phyloP scores from a whole-genome alignment of 2,113 vertebrate species.

The Promerops cafer region DNA sequence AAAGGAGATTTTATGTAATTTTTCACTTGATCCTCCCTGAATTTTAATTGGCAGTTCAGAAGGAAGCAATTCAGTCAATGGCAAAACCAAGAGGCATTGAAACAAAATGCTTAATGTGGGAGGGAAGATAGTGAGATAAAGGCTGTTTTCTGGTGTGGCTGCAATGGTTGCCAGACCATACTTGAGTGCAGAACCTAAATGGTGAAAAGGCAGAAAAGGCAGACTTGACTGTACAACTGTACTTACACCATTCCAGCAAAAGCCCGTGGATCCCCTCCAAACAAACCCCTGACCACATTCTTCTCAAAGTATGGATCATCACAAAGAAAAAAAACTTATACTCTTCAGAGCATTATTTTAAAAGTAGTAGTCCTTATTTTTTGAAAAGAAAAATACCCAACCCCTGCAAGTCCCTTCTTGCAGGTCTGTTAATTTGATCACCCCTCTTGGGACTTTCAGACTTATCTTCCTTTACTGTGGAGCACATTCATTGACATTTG shows the following conservation, averaged over 20 bases:
- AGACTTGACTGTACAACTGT: background rate
- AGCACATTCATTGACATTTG: constrained; percentile 74
- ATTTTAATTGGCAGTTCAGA: constrained; percentile 6
- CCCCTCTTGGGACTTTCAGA: background rate
- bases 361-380: constrained; percentile 4
- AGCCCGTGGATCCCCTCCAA: background rate
- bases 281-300: background rate
- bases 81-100: background rate
- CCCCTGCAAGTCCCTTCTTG: background rate
- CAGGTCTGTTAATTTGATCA: background rate
- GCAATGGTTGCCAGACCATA: background rate
- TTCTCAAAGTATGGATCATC: background rate
- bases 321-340: background rate
- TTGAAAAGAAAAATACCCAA: background rate
- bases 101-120: background rate
- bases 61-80: background rate
- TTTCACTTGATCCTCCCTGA: background rate
- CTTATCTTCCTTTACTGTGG: constrained; percentile 70
- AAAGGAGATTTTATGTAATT: background rate
- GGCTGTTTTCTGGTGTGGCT: background rate
- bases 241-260: background rate
- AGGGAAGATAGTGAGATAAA: background rate
- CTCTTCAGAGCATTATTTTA: background rate
- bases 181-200: background rate
- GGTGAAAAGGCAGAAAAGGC: background rate